Evolutionary conservation across 2,113 vertebrate species (phyloP), one percentile per base, ranked within the genome.

Genomic region (Micronycteris hirsuta): DNA sequence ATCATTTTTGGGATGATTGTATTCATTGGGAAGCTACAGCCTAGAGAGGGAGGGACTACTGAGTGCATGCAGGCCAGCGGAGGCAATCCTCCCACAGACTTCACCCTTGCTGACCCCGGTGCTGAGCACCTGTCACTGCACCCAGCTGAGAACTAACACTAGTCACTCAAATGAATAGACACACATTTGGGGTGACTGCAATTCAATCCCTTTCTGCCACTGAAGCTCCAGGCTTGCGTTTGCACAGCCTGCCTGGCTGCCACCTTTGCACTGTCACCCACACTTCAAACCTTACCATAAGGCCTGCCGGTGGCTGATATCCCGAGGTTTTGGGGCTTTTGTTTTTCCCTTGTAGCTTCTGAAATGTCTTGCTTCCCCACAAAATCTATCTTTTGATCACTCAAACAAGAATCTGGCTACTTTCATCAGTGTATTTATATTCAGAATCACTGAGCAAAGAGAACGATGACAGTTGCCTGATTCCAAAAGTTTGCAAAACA

Each of bases 371-470:
- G 54, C n/a, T 91, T 54, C 7, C 26, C 17, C 14, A 4, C 7
- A 1, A 54, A 96, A 82, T 26, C 13, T 36, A 68, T 71, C 68
- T 47, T 91, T 76, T 83, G 43, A 91, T 92, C 14, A 56, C 74
- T 12, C 26, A 31, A 33, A 95, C 33, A 61, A 94, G 61, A 95
- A 89, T 76, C 15, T 47, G 11, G 47, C 49, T 93, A 73, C 41
- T 82, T 96, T 73, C n/a, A 82, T 76, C 41, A 86, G 36, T 11
- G 10, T 63, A 83, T 91, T 91, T 84, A 74, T 88, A 80, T 84
- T 87, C 83, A 84, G 96, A 95, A 96, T n/a, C 33, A 45, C 12
- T 43, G 65, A 95, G 38, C 68, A 95, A 38, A 95, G 26, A 38
- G 9, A 71, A 43, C 43, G 28, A 67, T 26, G 61, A 38, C 28